Percentiles rank a stretch among this genome's conserved stretches.
phyloP scores from a whole-genome alignment of 2,113 vertebrate species.

The Tupaia tana region DNA sequence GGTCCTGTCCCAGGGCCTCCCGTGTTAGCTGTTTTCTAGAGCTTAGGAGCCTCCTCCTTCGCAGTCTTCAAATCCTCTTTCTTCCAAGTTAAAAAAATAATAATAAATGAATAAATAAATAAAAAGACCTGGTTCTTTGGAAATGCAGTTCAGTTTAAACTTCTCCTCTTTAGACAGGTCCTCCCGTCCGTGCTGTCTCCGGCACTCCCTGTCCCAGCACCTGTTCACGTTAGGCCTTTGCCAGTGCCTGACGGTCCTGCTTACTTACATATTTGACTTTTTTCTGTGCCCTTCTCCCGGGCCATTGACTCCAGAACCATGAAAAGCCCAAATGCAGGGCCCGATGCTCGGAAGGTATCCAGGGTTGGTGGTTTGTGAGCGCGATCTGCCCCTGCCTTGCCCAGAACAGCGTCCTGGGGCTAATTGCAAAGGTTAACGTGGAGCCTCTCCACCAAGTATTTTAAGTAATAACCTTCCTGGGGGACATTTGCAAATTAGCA shows the following conservation, averaged over 20 bases:
- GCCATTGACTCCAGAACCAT: rapidly evolving
- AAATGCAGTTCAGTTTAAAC: slow-evolving; percentile 43
- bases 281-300: not conserved
- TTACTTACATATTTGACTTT: not conserved
- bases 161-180: not conserved
- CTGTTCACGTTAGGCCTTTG: not conserved
- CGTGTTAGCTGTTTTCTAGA: not conserved
- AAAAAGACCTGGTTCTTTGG: not conserved
- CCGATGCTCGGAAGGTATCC: slow-evolving; percentile 23
- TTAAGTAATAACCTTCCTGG: slow-evolving; percentile 81
- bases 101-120: too few relatives aligned
- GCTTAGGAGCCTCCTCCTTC: slow-evolving; percentile 18
- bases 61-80: not conserved
- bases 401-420: slow-evolving; percentile 51
- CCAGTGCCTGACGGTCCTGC: not conserved
- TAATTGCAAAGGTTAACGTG: slow-evolving; percentile 70
- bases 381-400: not conserved
- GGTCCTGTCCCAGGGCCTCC: not conserved
- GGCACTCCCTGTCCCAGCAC: not conserved
- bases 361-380: not conserved
- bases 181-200: not conserved
- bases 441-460: slow-evolving; percentile 71
- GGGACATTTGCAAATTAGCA: slow-evolving; percentile 82
- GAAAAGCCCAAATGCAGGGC: not conserved
- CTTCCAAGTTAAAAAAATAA: not conserved